Evolutionary conservation across 2,797 vertebrate genomes (phyloP).

Genomic region (Danio choprae): DNA sequence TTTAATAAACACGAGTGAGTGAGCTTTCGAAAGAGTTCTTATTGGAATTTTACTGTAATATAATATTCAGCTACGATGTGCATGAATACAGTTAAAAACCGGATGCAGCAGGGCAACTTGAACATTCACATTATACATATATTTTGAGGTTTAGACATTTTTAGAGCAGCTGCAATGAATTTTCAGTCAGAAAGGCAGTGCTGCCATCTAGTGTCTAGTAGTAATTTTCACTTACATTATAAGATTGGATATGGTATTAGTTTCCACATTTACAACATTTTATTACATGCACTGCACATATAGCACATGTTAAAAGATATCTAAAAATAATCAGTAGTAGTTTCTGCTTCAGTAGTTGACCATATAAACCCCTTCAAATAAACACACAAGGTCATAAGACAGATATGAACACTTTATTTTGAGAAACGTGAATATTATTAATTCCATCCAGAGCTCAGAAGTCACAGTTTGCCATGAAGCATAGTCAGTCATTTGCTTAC

Average conservation of each 20-base stretch:
- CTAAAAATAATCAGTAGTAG: too few relatives aligned
- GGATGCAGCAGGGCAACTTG: background rate
- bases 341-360: background rate
- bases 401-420: conserved; percentile 54
- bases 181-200: conserved; percentile 18
- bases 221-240: background rate
- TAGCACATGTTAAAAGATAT: too few relatives aligned
- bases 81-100: too few relatives aligned
- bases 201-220: conserved; percentile 51
- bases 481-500: conserved; percentile 7
- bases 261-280: too few relatives aligned
- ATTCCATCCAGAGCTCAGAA: conserved; percentile 33
- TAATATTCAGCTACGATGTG: background rate
- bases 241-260: too few relatives aligned
- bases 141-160: background rate
- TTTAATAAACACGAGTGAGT: too few relatives aligned
- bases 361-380: conserved; percentile 10
- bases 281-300: too few relatives aligned
- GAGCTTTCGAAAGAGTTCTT: too few relatives aligned
- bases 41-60: too few relatives aligned
- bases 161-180: background rate
- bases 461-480: conserved; percentile 6
- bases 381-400: conserved; percentile 13
- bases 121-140: too few relatives aligned
- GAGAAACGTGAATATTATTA: conserved; percentile 45